Evolutionary conservation across 2,888 invertebrate genomes (phyloP).

Genomic region (Mamestra brassicae): DNA sequence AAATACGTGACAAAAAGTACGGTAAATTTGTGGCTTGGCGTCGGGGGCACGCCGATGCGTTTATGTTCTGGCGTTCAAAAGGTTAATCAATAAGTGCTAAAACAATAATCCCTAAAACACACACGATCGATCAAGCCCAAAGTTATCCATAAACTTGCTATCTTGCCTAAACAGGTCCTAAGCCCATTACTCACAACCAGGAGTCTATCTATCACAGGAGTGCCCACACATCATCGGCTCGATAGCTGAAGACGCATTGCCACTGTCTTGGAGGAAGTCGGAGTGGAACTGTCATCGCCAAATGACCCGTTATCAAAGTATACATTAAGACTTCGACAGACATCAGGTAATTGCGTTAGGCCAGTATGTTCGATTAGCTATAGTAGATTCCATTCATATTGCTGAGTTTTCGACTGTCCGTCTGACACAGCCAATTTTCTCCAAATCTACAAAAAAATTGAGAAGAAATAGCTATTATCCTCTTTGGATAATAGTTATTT

Average conservation of each 20-base stretch:
- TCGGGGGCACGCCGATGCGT: too few species aligned
- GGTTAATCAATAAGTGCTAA: not conserved
- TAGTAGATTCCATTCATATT: too few species aligned
- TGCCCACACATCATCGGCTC: constrained; percentile 54
- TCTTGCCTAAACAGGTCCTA: constrained; percentile 23
- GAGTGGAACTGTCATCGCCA: constrained; percentile 49
- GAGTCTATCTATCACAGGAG: constrained; percentile 50
- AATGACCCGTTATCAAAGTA: constrained; percentile 51
- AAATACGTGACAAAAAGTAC: too few species aligned
- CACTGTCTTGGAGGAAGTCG: constrained; percentile 26
- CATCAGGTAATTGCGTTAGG: not conserved
- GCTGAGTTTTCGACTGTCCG: too few species aligned
- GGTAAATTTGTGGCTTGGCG: too few species aligned
- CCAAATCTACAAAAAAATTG: too few species aligned
- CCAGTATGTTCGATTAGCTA: too few species aligned
- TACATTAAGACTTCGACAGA: constrained; percentile 35
- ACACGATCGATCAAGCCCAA: constrained; percentile 40
- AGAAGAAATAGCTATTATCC: too few species aligned
- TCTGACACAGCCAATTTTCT: too few species aligned
- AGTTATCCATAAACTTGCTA: constrained; percentile 37
- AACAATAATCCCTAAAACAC: not conserved
- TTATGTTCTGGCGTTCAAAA: too few species aligned
- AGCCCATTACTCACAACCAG: constrained; percentile 52
- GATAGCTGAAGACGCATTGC: constrained; percentile 54
- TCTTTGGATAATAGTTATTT: too few species aligned